Evolutionary conservation across 2,113 vertebrate species (phyloP).

Genomic region (Rhegmatorhina hoffmannsi): DNA sequence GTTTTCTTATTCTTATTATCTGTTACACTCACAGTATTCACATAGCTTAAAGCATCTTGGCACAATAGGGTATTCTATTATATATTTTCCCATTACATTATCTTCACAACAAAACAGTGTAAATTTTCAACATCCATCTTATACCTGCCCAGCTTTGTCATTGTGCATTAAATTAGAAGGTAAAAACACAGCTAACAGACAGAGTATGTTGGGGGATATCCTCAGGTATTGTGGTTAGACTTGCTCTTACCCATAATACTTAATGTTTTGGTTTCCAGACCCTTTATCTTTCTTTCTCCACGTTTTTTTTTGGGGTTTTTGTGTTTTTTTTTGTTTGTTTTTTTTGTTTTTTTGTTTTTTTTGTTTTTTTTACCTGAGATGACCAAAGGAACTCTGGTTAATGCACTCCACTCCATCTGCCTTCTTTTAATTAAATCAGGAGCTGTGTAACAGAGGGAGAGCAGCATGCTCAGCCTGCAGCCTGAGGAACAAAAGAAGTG

Average conservation of each 20-base stretch:
- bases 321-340: too few species aligned
- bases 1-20: background rate
- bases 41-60: background rate
- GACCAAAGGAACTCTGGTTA: background rate
- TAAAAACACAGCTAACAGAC: background rate
- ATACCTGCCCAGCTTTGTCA: background rate
- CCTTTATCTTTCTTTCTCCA: background rate
- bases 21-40: background rate
- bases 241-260: background rate
- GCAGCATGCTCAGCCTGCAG: conserved; percentile 34
- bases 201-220: background rate
- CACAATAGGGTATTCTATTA: background rate
- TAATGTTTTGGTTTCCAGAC: background rate
- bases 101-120: background rate
- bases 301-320: background rate
- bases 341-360: too few species aligned
- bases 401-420: background rate
- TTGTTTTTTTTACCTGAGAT: background rate
- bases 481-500: conserved; percentile 47
- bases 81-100: conserved; percentile 27
- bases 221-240: background rate
- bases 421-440: conserved; percentile 42
- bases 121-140: conserved; percentile 8
- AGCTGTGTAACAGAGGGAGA: conserved; percentile 4
- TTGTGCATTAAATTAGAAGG: background rate